Conservation (phyloP, 2,797 vertebrate species). For the Paedocypris micromegethes region DNA sequence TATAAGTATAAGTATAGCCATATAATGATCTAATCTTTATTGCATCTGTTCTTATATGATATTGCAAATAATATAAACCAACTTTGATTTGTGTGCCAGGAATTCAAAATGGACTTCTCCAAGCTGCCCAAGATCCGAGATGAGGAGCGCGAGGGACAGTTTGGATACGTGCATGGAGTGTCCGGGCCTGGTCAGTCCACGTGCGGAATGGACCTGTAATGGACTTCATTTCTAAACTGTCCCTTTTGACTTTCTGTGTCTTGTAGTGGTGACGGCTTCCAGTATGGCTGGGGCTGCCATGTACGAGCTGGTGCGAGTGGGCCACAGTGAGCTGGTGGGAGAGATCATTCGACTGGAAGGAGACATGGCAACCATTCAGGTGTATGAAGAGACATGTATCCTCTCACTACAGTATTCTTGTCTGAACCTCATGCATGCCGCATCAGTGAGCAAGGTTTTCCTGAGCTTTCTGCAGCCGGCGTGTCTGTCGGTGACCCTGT, state of each 20-base stretch:
- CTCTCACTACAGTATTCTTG: conserved; percentile 55
- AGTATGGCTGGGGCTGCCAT: conserved; percentile 96
- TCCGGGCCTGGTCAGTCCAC: conserved; percentile 83
- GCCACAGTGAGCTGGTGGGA: conserved; percentile 93
- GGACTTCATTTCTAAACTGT: too few species aligned
- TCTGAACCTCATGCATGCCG: too few species aligned
- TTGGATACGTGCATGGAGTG: conserved; percentile 90
- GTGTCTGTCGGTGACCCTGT: conserved; percentile 97
- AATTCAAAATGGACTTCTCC: conserved; percentile 83
- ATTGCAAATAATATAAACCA: background rate
- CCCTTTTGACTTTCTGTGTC: background rate
- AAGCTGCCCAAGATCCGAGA: conserved; percentile 87
- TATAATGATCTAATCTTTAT: background rate
- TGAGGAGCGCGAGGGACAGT: conserved; percentile 81
- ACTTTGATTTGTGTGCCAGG: conserved; percentile 28
- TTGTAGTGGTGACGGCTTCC: conserved; percentile 88
- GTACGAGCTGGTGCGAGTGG: conserved; percentile 97
- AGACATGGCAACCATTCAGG: conserved; percentile 97
- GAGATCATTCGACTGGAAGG: conserved; percentile 97
- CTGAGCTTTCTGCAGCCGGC: conserved; percentile 79
- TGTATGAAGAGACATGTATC: conserved; percentile 99
- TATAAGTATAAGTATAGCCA: background rate
- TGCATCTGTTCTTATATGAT: background rate
- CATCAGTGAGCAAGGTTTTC: conserved; percentile 53
- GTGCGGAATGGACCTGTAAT: background rate